A percentile compares a stretch with the other conserved stretches of the same genome.
These are phyloP conservation scores for Tenthredo scrophulariae DNA, from an alignment of 2,888 invertebrate species.

Conservation along the genomic window DNA sequence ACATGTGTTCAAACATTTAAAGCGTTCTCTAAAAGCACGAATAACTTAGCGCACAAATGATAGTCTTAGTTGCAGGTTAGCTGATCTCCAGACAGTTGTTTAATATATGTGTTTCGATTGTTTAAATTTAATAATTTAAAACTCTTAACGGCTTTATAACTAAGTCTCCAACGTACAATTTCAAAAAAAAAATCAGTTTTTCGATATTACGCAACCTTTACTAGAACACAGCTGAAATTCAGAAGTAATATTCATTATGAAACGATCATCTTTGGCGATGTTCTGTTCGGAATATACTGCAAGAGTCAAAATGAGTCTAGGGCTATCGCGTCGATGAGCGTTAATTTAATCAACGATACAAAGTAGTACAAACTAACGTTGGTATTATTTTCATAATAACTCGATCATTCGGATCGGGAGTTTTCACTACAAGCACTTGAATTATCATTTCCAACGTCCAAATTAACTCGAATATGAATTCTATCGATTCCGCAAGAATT, in stretches of 20 bases:
- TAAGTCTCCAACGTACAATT: background rate
- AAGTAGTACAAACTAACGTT: background rate
- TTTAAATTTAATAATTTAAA: background rate
- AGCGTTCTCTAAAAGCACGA: background rate
- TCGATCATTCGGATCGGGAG: background rate
- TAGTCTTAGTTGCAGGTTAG: background rate
- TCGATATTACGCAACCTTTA: background rate
- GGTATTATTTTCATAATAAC: background rate
- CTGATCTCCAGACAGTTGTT: background rate
- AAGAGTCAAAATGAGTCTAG: background rate
- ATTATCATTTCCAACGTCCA: background rate
- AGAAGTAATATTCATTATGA: background rate
- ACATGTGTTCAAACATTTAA: constrained; percentile 4
- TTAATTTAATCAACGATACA: background rate
- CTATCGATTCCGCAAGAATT: background rate
- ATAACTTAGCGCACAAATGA: background rate
- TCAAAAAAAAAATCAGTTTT: background rate
- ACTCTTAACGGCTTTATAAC: background rate
- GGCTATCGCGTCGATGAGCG: background rate
- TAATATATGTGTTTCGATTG: background rate
- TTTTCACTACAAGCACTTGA: background rate
- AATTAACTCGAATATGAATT: background rate
- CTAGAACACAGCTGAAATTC: background rate
- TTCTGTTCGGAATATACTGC: constrained; percentile 15
- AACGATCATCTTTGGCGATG: background rate